phyloP scores from a whole-genome alignment of 2,797 vertebrate species.

The Hemitrygon akajei region DNA sequence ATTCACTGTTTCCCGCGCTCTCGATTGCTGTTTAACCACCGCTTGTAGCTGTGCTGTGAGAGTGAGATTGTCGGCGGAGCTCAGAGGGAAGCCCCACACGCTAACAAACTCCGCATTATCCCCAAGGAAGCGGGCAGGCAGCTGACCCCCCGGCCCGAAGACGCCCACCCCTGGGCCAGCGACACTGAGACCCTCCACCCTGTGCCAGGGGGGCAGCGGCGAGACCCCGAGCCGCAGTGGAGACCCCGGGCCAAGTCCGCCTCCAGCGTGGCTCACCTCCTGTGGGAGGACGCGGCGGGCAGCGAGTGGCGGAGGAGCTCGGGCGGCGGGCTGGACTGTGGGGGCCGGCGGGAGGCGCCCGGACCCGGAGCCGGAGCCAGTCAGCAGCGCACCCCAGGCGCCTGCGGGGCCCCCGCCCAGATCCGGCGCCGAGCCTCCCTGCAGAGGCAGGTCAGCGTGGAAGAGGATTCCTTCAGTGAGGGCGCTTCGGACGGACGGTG shows the following conservation, averaged over 20 bases:
- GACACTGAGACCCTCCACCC: no score
- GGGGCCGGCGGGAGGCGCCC: slow-evolving; percentile 78
- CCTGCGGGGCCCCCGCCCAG: no score
- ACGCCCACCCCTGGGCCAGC: no score
- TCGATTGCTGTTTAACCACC: slow-evolving; percentile 61
- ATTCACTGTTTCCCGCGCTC: slow-evolving; percentile 67
- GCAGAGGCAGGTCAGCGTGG: slow-evolving; percentile 80
- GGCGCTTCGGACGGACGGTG: slow-evolving; percentile 48
- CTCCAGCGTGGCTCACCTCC: slow-evolving; percentile 57
- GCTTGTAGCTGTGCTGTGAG: slow-evolving; percentile 74
- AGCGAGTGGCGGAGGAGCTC: slow-evolving; percentile 74
- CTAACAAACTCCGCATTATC: slow-evolving; percentile 91
- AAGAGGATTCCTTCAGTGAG: slow-evolving; percentile 76
- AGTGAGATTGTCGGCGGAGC: slow-evolving; percentile 68
- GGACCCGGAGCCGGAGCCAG: no score
- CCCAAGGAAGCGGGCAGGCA: slow-evolving; percentile 72
- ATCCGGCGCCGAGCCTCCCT: slow-evolving; percentile 53
- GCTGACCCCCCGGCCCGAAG: no score
- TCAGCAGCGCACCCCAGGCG: no score
- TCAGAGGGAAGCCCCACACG: slow-evolving; percentile 77
- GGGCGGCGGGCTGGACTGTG: slow-evolving; percentile 89
- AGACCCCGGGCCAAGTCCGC: slow-evolving; percentile 41
- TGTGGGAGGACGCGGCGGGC: slow-evolving; percentile 58
- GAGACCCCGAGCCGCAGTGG: no score
- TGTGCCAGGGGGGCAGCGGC: no score